phyloP scores from a whole-genome alignment of 2,113 vertebrate genomes.

The Phyllopteryx taeniolatus region DNA sequence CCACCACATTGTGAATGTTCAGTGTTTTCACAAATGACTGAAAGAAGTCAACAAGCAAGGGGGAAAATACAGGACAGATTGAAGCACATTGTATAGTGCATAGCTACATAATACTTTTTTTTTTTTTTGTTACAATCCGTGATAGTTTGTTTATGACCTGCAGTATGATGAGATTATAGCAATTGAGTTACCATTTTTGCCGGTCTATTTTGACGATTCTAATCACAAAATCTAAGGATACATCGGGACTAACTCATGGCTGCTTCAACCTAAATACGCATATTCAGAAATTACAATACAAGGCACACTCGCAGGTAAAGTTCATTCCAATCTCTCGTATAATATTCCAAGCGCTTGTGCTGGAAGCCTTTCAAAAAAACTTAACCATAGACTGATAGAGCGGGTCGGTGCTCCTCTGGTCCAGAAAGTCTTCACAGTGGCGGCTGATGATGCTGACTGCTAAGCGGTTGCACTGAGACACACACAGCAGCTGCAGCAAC shows the following conservation, averaged over 20 bases:
- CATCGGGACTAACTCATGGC: constrained; percentile 33
- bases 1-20: constrained; percentile 4
- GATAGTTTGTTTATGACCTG: constrained; percentile 33
- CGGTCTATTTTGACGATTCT: constrained; percentile 35
- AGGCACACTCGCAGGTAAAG: constrained; percentile 73
- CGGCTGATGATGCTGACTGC: constrained; percentile 55
- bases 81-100: neutral
- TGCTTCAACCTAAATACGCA: constrained; percentile 48
- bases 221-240: constrained; percentile 38
- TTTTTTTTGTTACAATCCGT: constrained; percentile 26
- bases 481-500: constrained; percentile 45
- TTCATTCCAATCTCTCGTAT: constrained; percentile 61
- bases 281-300: constrained; percentile 61
- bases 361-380: constrained; percentile 58
- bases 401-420: constrained; percentile 45
- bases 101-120: neutral
- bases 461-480: constrained; percentile 48
- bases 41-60: neutral
- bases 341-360: constrained; percentile 59
- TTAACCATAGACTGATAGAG: constrained; percentile 40
- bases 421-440: constrained; percentile 77
- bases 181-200: constrained; percentile 3
- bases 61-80: neutral
- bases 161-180: constrained; percentile 20
- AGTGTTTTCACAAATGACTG: neutral